These are phyloP conservation scores for Brachycybe producta DNA, from an alignment of 2,888 invertebrate species.

Conservation along the genomic window DNA sequence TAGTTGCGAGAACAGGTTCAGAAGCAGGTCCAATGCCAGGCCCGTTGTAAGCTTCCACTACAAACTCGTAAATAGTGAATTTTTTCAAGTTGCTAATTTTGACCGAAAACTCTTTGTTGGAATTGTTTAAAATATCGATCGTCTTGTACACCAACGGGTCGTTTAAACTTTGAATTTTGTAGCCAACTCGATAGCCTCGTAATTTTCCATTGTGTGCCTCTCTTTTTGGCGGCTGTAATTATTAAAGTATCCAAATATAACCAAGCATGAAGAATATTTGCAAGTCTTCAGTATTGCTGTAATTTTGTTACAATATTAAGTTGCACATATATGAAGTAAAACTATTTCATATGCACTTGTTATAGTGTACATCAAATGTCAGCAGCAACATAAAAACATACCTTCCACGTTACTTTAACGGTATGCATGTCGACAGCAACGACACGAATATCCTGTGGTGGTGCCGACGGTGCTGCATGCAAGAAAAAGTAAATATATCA, in stretches of 20 bases:
- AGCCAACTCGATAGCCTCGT: constrained; percentile 36
- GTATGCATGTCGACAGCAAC: constrained; percentile 31
- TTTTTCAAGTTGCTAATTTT: constrained; percentile 28
- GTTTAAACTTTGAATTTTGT: constrained; percentile 29
- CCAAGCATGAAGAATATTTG: too few species aligned
- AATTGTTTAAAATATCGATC: constrained; percentile 21
- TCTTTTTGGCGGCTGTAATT: constrained; percentile 27
- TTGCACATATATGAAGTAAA: too few species aligned
- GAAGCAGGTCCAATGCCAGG: constrained; percentile 26
- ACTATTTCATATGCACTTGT: too few species aligned
- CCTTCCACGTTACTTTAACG: constrained; percentile 31
- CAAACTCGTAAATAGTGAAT: constrained; percentile 25
- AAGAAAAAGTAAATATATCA: too few species aligned
- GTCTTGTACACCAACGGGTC: constrained; percentile 18
- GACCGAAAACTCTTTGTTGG: constrained; percentile 23
- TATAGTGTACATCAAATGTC: background rate
- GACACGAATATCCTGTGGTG: constrained; percentile 30
- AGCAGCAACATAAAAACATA: constrained; percentile 5
- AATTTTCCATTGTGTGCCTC: constrained; percentile 33
- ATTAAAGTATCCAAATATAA: too few species aligned
- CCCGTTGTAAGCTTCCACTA: constrained; percentile 26
- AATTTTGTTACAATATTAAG: too few species aligned
- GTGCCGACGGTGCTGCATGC: constrained; percentile 25
- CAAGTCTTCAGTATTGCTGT: too few species aligned
- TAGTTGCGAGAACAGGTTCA: constrained; percentile 22